phyloP scores from a whole-genome alignment of 2,797 vertebrate species.

The Steatocranus sp. region DNA sequence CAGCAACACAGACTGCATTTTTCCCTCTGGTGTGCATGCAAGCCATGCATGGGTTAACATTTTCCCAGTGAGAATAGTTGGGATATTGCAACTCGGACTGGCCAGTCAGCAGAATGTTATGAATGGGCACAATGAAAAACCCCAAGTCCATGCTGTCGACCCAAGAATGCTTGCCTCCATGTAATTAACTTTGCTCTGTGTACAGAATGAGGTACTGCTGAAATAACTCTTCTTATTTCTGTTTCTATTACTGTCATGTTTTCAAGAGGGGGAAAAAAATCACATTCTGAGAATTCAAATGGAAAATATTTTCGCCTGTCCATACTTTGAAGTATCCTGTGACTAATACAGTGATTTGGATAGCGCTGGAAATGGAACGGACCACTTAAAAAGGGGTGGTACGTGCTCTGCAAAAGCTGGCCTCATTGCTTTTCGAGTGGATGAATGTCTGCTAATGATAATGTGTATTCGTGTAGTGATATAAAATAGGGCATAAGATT shows the following conservation, averaged over 20 bases:
- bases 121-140: conserved; percentile 75
- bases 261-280: conserved; percentile 23
- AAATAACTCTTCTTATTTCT: conserved; percentile 66
- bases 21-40: conserved; percentile 31
- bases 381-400: conserved; percentile 43
- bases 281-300: conserved; percentile 50
- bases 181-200: conserved; percentile 76
- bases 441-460: conserved; percentile 29
- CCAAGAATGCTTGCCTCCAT: conserved; percentile 75
- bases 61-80: conserved; percentile 63
- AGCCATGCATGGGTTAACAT: conserved; percentile 72
- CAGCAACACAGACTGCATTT: neutral
- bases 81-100: conserved; percentile 66
- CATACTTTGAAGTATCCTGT: conserved; percentile 62
- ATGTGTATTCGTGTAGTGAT: neutral
- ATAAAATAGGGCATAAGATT: neutral
- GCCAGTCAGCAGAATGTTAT: conserved; percentile 79
- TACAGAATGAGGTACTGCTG: conserved; percentile 64
- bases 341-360: conserved; percentile 60
- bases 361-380: conserved; percentile 38
- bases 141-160: conserved; percentile 68
- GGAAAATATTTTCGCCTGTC: conserved; percentile 29
- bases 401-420: conserved; percentile 18
- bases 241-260: conserved; percentile 68
- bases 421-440: conserved; percentile 12